Evolutionary conservation across 2,888 invertebrate genomes (phyloP), one percentile per base, ranked within the genome.

Genomic region (Caenorhabditis afra): DNA sequence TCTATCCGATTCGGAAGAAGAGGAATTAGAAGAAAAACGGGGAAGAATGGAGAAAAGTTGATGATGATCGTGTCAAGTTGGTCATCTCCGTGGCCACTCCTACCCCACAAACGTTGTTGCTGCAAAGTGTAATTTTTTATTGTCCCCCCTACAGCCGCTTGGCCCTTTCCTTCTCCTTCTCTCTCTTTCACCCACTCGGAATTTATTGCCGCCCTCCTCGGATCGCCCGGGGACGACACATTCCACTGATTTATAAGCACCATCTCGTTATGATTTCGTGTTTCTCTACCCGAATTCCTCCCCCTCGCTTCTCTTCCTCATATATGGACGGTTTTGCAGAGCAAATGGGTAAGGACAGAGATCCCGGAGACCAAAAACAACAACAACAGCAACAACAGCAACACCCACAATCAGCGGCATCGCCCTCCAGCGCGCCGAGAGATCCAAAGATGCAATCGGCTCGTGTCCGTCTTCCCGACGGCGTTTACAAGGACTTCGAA

Each of bases 401-500:
- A 41, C 11, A 11, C 41, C 16, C 20, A 29, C 14, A 59, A 14
- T 29, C 52, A 12, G 35, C 62, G 39, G 49, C 52, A 45, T 18
- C 55, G 18, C 41, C 44, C 7, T n/a, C 59, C 18, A 64, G 70
- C 47, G 65, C 66, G 57, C 58, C 65, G 22, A 53, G 59, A 62
- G 79, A 85, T 57, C 75, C 81, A 10, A 82, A 86, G 49, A 70
- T 86, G 49, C 82, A 87, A 61, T 52, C 81, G 37, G 85, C 88
- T n/a, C 62, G 66, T 11, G 85, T 88, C 50, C 79, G 77, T 47
- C 84, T 83, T 65, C 82, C 85, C 45, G 87, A 88, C 67, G 86
- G 86, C 55, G 79, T 79, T 4, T 53, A 78, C 64, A 85, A 86
- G 61, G 83, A 85, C 23, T 88, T 87, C 61, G 82, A 85, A 47